Evolutionary conservation across 2,113 vertebrate genomes (phyloP).

Genomic region (Hystrix cristata): DNA sequence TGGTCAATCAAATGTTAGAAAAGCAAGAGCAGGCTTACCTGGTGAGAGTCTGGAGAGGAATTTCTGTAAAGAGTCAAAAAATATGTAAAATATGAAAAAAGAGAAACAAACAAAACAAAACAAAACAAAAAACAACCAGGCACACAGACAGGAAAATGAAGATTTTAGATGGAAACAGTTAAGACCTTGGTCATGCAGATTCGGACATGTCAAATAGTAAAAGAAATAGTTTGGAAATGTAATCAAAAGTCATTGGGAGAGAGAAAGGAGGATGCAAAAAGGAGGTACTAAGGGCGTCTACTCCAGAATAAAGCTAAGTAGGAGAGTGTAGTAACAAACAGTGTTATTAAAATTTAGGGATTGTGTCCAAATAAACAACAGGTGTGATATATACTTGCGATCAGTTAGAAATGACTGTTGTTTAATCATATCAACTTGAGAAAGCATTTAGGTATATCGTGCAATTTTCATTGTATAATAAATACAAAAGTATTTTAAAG

Average conservation of each 20-base stretch:
- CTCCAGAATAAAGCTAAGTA: not conserved
- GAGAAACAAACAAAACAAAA: not conserved
- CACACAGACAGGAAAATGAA: not conserved
- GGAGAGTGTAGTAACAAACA: not conserved
- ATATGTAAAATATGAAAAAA: not conserved
- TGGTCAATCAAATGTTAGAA: not conserved
- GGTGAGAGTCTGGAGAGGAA: not conserved
- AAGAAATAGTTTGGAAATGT: not conserved
- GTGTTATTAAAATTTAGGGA: not conserved
- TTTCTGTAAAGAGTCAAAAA: not conserved
- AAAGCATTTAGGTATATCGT: not conserved
- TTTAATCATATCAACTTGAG: not conserved
- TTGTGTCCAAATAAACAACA: not conserved
- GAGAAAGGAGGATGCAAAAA: not conserved
- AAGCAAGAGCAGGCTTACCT: not conserved
- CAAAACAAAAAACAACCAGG: not conserved
- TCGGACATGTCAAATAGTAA: slow-evolving; percentile 23
- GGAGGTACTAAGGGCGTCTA: not conserved
- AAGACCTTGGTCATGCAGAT: not conserved
- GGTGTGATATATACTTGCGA: not conserved
- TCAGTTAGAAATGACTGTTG: not conserved
- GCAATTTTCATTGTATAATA: not conserved
- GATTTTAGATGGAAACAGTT: not conserved
- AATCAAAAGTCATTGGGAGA: not conserved
- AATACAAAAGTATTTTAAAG: not conserved